Conservation (phyloP, 2,113 vertebrate species). For the Pluvianellus socialis region DNA sequence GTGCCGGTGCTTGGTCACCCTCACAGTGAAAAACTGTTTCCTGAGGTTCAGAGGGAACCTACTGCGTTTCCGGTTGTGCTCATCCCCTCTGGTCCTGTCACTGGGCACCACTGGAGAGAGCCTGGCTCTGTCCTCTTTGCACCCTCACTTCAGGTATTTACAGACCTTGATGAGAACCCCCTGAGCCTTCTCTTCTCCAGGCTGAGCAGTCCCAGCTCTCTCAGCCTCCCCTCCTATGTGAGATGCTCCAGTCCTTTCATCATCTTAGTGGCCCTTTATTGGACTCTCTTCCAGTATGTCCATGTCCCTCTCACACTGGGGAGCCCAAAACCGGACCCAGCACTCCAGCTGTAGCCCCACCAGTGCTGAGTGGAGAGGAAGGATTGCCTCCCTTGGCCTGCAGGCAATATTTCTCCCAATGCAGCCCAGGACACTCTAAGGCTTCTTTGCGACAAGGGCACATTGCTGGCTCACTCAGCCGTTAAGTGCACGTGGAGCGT, state of each 20-base stretch:
- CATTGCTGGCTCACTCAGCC: neutral
- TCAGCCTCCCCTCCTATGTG: neutral
- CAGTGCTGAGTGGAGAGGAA: neutral
- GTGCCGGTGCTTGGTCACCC: neutral
- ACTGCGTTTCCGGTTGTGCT: neutral
- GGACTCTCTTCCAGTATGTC: neutral
- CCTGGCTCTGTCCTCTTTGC: neutral
- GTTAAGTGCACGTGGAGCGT: neutral
- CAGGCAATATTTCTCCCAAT: accelerated
- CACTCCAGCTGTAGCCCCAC: neutral
- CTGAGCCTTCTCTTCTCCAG: neutral
- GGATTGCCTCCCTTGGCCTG: accelerated
- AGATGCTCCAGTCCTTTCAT: neutral
- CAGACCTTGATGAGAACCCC: neutral
- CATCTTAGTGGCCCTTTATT: accelerated
- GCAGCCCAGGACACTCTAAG: neutral
- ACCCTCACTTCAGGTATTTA: neutral
- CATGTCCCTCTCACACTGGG: neutral
- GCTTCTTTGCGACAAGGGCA: neutral
- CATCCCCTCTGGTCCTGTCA: neutral
- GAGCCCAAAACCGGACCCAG: neutral
- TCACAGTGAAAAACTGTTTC: neutral
- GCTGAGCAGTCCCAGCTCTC: neutral
- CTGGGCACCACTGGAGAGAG: neutral
- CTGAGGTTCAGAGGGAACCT: neutral